These are phyloP conservation scores for Pterostichus madidus DNA, from an alignment of 2,888 invertebrate genomes.

Conservation along the genomic window DNA sequence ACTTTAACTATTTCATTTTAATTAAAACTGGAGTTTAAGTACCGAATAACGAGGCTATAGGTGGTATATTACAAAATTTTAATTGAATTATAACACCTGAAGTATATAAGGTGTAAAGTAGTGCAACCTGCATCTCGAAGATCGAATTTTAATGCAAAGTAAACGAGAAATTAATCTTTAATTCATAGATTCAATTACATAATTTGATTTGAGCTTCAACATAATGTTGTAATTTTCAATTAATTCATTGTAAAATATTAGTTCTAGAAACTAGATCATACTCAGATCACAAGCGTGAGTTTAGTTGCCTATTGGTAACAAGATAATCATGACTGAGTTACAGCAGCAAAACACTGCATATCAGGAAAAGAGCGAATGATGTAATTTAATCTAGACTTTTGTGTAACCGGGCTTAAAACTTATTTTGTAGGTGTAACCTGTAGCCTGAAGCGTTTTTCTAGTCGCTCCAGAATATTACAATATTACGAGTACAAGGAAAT, in stretches of 20 bases:
- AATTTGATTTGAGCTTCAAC: constrained; percentile 23
- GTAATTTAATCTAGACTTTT: no score
- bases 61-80: constrained; percentile 36
- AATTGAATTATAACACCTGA: constrained; percentile 24
- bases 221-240: not conserved
- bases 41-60: not conserved
- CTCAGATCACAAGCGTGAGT: no score
- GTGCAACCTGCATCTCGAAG: not conserved
- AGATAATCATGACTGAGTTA: no score
- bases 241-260: not conserved
- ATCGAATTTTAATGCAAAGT: constrained; percentile 28
- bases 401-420: no score
- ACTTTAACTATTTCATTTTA: constrained; percentile 21
- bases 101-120: constrained; percentile 3
- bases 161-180: constrained; percentile 41
- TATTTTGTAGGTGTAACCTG: no score
- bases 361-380: no score
- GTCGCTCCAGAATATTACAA: no score
- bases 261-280: not conserved
- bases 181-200: constrained; percentile 26
- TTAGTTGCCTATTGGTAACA: no score
- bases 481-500: no score
- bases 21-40: constrained; percentile 4
- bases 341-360: no score
- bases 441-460: no score